Evolutionary conservation across 2,113 vertebrate species (phyloP), one percentile per base, ranked within the genome.

Genomic region (Mandrillus leucophaeus): DNA sequence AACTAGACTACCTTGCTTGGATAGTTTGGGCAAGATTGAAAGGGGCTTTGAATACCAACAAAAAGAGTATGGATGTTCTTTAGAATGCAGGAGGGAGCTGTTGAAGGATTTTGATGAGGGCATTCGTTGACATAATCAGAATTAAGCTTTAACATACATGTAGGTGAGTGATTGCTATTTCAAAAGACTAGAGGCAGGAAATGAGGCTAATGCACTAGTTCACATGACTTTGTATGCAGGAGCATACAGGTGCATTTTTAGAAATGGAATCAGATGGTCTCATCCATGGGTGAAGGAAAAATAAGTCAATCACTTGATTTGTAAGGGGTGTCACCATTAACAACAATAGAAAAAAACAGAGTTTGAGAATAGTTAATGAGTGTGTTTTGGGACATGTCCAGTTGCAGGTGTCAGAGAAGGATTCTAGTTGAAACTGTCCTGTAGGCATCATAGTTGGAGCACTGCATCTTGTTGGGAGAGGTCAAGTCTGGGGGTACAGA

Each of bases 31-130:
- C 43, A 93, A 73, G 73, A 68, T 68, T 43, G 13, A 43, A 35
- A 91, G 52, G 38, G 40, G 10, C 22, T 95, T 95, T 76, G 78
- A 84, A 90, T 81, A 73, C 70, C 40, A 61, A 57, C 30, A 70
- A 88, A 45, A 85, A 95, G 52, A 88, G 32, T 76, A 8, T 52
- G 72, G 23, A 52, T 55, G 8, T 38, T 78, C 59, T 78, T 95
- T 85, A 57, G 35, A 93, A 94, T 73, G 25, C 16, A 48, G 9
- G 30, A 79, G 61, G 85, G 43, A 84, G 35, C 38, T 61, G 2
- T 50, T 93, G 64, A 94, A 93, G 72, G 76, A 66, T 90, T 88
- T 95, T 88, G 84, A 88, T 84, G 43, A 81, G 27, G 12, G 20
- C 93, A 55, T 90, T 90, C 43, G 57, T 64, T 59, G 43, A 52